These are phyloP conservation scores for Dromococcyx pavoninus DNA, from an alignment of 2,797 vertebrate genomes.

Conservation along the genomic window DNA sequence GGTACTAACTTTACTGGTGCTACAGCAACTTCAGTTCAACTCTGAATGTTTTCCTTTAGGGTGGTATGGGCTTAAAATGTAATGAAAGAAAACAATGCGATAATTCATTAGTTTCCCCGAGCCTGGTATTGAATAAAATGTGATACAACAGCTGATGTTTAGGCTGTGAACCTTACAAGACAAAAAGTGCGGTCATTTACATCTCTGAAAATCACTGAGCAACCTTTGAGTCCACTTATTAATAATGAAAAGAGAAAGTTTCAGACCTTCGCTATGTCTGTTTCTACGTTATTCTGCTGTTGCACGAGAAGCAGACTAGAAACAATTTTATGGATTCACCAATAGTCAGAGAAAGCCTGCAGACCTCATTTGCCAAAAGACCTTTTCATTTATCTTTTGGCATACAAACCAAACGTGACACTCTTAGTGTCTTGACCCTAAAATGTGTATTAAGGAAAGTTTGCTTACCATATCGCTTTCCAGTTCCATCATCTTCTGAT, in stretches of 20 bases:
- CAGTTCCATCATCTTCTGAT: conserved; percentile 98
- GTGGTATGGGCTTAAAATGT: not conserved
- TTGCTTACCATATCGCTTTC: conserved; percentile 94
- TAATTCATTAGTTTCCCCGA: not conserved
- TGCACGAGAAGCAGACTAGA: not conserved
- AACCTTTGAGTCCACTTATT: not conserved
- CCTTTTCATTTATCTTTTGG: not conserved
- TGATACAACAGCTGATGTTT: not conserved
- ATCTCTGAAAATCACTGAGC: not conserved
- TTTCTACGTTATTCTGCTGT: not conserved
- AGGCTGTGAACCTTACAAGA: not conserved
- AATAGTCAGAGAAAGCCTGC: not conserved
- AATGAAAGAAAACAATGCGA: not conserved
- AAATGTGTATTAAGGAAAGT: not conserved
- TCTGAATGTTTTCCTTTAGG: not conserved
- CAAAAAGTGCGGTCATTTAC: not conserved
- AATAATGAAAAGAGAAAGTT: not conserved
- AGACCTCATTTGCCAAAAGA: not conserved
- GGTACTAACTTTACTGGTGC: not conserved
- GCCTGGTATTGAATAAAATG: not conserved
- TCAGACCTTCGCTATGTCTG: not conserved
- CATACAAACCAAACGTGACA: not conserved
- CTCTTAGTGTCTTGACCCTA: not conserved
- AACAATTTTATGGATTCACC: not conserved
- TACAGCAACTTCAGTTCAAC: not conserved